Percentiles rank a stretch among this genome's conserved stretches.
Evolutionary conservation across 2,888 invertebrate genomes (phyloP).

Genomic region (Melinaea menophilus): DNA sequence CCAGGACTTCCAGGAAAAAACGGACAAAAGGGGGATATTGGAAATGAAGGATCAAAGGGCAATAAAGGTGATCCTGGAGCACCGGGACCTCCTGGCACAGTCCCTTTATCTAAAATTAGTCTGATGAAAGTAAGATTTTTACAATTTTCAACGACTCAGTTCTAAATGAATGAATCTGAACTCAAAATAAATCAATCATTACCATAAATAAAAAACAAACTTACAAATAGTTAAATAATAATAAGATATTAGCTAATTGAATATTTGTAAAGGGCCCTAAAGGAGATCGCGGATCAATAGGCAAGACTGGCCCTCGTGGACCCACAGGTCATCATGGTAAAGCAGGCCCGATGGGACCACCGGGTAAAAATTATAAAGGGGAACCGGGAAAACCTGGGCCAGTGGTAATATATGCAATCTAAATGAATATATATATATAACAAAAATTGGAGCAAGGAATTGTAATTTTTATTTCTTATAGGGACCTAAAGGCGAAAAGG

Average conservation of each 20-base stretch:
- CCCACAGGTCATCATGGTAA: constrained; percentile 72
- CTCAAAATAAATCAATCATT: background rate
- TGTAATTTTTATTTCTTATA: background rate
- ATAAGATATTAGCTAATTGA: background rate
- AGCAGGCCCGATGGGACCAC: constrained; percentile 44
- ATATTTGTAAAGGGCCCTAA: constrained; percentile 44
- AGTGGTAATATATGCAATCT: constrained; percentile 46
- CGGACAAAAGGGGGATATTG: constrained; percentile 72
- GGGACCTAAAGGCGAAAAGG: constrained; percentile 60
- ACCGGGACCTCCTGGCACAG: constrained; percentile 4
- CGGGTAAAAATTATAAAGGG: constrained; percentile 73
- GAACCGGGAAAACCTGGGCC: constrained; percentile 83
- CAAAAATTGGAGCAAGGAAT: background rate
- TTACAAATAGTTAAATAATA: background rate
- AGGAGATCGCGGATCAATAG: constrained; percentile 38
- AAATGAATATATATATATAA: background rate
- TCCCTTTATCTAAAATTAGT: constrained; percentile 3
- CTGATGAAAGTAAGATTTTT: background rate
- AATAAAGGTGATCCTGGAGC: background rate
- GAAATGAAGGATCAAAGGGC: constrained; percentile 2
- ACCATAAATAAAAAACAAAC: background rate
- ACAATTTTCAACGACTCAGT: too few relatives aligned
- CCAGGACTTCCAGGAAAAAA: constrained; percentile 80
- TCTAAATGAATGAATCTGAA: background rate
- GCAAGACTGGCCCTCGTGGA: constrained; percentile 74